Evolutionary conservation across 1,140 invertebrate genomes (phyloP).

Genomic region (Temnothorax curvispinosus): DNA sequence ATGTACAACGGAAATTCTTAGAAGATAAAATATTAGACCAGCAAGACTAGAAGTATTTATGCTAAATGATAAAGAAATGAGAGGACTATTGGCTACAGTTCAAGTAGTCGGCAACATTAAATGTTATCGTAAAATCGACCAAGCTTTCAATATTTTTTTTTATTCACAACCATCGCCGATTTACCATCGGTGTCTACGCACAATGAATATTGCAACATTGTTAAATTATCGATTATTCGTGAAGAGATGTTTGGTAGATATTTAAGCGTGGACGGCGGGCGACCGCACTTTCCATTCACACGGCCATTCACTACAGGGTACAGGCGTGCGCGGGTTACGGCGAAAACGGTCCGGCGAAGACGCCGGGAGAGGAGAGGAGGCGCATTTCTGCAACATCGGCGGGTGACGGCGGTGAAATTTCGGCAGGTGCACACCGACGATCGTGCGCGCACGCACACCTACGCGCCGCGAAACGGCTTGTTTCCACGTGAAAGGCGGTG

Average conservation of each 20-base stretch:
- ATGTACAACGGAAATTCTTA: neutral
- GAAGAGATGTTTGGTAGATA: slow-evolving; percentile 17
- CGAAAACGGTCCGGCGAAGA: neutral
- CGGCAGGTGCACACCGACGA: slow-evolving; percentile 63
- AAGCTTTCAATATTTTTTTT: neutral
- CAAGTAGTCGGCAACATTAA: neutral
- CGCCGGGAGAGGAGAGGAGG: neutral
- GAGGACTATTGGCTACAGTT: neutral
- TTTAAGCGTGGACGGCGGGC: neutral
- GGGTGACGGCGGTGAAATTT: slow-evolving; percentile 60
- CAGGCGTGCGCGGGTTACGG: neutral
- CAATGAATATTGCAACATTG: neutral
- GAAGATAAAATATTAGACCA: neutral
- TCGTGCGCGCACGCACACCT: neutral
- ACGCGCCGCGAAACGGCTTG: neutral
- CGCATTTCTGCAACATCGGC: neutral
- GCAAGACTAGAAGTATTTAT: neutral
- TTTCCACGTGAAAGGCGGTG: slow-evolving; percentile 67
- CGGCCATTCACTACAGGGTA: slow-evolving; percentile 27
- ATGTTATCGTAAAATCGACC: neutral
- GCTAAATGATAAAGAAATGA: neutral
- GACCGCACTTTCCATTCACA: slow-evolving; percentile 50
- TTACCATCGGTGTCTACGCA: neutral
- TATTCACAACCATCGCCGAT: neutral
- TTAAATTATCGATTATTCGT: neutral